These are phyloP conservation scores for Ataeniobius toweri DNA, from an alignment of 2,797 vertebrate species.

Conservation along the genomic window DNA sequence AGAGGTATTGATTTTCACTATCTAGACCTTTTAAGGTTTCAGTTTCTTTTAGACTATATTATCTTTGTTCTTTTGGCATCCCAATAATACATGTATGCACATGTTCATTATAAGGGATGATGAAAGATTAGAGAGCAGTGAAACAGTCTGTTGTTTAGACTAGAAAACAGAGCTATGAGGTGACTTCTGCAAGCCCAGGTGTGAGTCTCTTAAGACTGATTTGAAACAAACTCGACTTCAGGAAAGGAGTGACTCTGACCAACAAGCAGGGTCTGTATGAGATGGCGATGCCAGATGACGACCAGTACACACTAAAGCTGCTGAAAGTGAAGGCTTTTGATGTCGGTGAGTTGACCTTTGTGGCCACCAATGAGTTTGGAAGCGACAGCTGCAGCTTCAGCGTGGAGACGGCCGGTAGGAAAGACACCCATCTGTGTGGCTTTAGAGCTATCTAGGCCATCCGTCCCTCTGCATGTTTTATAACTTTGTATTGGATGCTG, in stretches of 20 bases:
- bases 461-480: neutral
- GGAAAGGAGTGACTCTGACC: constrained; percentile 81
- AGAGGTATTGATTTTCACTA: constrained; percentile 78
- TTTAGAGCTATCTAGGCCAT: neutral
- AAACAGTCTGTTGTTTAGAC: constrained; percentile 14
- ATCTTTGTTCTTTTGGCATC: neutral
- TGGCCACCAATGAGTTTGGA: constrained; percentile 89
- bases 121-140: no score
- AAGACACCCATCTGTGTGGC: neutral
- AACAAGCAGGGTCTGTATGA: constrained; percentile 83
- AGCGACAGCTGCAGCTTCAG: constrained; percentile 84
- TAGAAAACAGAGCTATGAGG: neutral
- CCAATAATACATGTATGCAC: neutral
- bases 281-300: constrained; percentile 90
- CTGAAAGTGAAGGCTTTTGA: constrained; percentile 82
- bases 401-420: constrained; percentile 88
- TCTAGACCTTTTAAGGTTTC: neutral
- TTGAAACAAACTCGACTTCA: constrained; percentile 50
- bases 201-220: neutral
- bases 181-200: neutral
- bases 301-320: constrained; percentile 90
- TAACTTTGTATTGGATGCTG: constrained; percentile 1
- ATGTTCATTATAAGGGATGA: neutral
- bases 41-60: neutral
- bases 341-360: constrained; percentile 83